phyloP scores from a whole-genome alignment of 2,888 invertebrate genomes.

The Scrobipalpa atriplicella region DNA sequence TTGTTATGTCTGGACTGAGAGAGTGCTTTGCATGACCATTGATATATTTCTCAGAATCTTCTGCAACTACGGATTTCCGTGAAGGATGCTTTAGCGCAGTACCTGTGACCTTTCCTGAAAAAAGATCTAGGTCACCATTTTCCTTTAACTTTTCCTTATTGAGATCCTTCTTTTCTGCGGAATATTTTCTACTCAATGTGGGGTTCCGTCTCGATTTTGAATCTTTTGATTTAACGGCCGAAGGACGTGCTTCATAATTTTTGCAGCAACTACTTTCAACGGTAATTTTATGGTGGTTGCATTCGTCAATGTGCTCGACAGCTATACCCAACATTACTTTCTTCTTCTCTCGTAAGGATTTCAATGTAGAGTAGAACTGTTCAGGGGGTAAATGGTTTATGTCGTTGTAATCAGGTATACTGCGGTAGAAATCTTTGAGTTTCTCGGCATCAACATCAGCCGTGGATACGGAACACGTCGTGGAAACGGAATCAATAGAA shows the following conservation, averaged over 20 bases:
- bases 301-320: slow-evolving; percentile 61
- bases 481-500: slow-evolving; percentile 65
- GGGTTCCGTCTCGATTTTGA: slow-evolving; percentile 38
- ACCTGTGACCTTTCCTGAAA: slow-evolving; percentile 38
- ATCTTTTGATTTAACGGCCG: slow-evolving; percentile 37
- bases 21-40: slow-evolving; percentile 49
- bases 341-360: slow-evolving; percentile 85
- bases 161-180: slow-evolving; percentile 40
- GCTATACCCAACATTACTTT: slow-evolving; percentile 72
- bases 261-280: slow-evolving; percentile 41
- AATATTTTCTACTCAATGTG: slow-evolving; percentile 43
- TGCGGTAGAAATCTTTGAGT: slow-evolving; percentile 88
- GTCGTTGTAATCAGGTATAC: slow-evolving; percentile 91
- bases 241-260: slow-evolving; percentile 39
- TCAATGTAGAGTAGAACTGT: slow-evolving; percentile 89
- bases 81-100: slow-evolving; percentile 49
- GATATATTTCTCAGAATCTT: slow-evolving; percentile 38
- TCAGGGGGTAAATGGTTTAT: slow-evolving; percentile 88
- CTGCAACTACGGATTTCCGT: slow-evolving; percentile 39
- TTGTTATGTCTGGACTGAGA: slow-evolving; percentile 44
- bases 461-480: slow-evolving; percentile 54
- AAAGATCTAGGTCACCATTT: slow-evolving; percentile 32
- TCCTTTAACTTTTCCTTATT: slow-evolving; percentile 36
- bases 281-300: slow-evolving; percentile 43
- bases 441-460: slow-evolving; percentile 79